These are phyloP conservation scores for Azemiops feae DNA, from an alignment of 2,113 vertebrate genomes.

Conservation along the genomic window DNA sequence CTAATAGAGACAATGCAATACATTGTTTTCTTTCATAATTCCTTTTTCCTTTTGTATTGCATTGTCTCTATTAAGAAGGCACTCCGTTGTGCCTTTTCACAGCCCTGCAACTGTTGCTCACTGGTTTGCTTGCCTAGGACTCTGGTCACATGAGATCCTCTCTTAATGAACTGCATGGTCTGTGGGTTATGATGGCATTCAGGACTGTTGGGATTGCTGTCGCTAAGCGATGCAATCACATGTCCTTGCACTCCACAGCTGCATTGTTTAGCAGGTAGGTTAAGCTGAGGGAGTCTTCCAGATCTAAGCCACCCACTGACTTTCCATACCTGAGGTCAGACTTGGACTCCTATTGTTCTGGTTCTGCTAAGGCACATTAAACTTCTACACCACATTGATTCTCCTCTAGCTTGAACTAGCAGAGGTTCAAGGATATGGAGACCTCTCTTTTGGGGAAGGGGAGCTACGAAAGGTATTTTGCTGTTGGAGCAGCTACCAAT, in stretches of 20 bases:
- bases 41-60: background rate
- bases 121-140: background rate
- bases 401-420: background rate
- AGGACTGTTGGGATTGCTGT: background rate
- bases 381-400: background rate
- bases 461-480: background rate
- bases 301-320: background rate
- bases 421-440: background rate
- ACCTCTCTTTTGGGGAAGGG: background rate
- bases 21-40: background rate
- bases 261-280: background rate
- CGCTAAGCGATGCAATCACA: background rate
- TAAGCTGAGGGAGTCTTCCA: background rate
- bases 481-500: background rate
- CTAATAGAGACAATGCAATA: background rate
- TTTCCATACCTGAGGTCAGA: background rate
- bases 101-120: background rate
- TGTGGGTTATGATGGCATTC: background rate
- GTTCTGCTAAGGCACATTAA: background rate
- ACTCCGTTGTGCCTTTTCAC: background rate
- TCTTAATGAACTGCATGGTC: background rate
- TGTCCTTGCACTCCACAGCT: background rate
- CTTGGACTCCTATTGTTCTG: background rate
- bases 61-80: background rate
- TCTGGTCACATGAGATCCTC: background rate